Evolutionary conservation across 2,797 vertebrate species (phyloP).

Genomic region (Enoplosus armatus): DNA sequence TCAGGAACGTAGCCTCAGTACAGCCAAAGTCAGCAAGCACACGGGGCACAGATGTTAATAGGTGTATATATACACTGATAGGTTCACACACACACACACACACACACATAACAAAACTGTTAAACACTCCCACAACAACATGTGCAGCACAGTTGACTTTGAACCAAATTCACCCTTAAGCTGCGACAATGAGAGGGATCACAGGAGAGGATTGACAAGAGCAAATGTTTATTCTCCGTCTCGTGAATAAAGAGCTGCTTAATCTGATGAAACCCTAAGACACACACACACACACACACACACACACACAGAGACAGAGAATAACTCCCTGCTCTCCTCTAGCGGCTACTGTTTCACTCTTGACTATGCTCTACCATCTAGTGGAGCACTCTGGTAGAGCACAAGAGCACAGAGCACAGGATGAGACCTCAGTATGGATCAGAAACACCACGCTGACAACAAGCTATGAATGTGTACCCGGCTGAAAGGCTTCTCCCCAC

Average conservation of each 20-base stretch:
- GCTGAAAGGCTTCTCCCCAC: background rate
- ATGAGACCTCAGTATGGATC: conserved; percentile 21
- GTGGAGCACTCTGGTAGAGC: conserved; percentile 79
- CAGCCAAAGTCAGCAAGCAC: conserved; percentile 30
- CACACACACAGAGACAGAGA: background rate
- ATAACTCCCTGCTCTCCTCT: conserved; percentile 2
- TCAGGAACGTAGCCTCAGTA: background rate
- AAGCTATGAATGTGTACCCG: conserved; percentile 11
- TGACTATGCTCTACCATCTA: conserved; percentile 84
- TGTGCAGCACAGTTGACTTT: conserved; percentile 32
- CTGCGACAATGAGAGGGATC: conserved; percentile 43
- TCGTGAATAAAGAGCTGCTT: conserved; percentile 55
- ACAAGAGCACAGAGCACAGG: conserved; percentile 16
- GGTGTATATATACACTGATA: conserved; percentile 36
- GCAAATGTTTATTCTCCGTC: conserved; percentile 68
- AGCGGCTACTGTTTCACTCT: conserved; percentile 58
- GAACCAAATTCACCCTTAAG: conserved; percentile 44
- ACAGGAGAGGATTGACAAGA: conserved; percentile 50
- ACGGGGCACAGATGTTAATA: conserved; percentile 23
- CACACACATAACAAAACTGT: conserved; percentile 20
- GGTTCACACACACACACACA: conserved; percentile 14
- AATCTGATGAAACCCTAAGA: conserved; percentile 67
- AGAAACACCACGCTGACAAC: conserved; percentile 2
- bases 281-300: conserved; percentile 21
- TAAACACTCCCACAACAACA: background rate